Base-by-base conservation (phyloP, 2,888 invertebrate species). In the Agrotis exclamationis region DNA sequence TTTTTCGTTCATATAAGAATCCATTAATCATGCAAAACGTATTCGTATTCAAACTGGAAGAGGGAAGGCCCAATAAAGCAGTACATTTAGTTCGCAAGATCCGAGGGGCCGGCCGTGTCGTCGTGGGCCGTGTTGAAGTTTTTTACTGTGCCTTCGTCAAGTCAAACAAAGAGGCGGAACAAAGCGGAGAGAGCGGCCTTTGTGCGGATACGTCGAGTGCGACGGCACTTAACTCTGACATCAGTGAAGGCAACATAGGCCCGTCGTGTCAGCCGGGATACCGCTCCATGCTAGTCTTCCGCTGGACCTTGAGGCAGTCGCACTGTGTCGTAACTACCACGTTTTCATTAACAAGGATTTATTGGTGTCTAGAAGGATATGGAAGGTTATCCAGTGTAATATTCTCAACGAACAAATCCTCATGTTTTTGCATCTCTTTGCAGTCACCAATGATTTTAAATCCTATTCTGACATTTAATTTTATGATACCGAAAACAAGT, bases 111-210 rank as follows among this genome's bases (percentile, higher is more conserved):
- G 74, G 67, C 82, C 53, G 86, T 86, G 82, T 60, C 33, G 85
- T 86, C 86, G 85, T 86, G 86, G 85, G 84, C 82, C 83, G 84
- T 87, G 89, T 90, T 89, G 82, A 88, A 90, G 89, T 91, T 94
- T 94, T 95, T 94, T 89, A 85, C 86, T 87, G 86, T 87, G 89
- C 90, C 91, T 91, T 88, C 91, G 91, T 93, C 92, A 92, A 92
- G 89, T 89, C 92, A 93, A 93, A 96, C 95, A 95, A 96, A 95
- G 94, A 94, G 89, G 92, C 93, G 93, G 93, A 94, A 96, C 95
- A 96, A 95, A 94, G 94, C 92, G 89, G 93, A 92, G 93, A 95
- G 95, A 94, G 93, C 91, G 87, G 93, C 92, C 93, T 95, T 95
- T 95, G 94, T 94, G 91, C 88, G 89, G 92, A 91, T 90, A 92